These are phyloP conservation scores for Petromus typicus DNA, from an alignment of 2,113 vertebrate species.

Conservation along the genomic window DNA sequence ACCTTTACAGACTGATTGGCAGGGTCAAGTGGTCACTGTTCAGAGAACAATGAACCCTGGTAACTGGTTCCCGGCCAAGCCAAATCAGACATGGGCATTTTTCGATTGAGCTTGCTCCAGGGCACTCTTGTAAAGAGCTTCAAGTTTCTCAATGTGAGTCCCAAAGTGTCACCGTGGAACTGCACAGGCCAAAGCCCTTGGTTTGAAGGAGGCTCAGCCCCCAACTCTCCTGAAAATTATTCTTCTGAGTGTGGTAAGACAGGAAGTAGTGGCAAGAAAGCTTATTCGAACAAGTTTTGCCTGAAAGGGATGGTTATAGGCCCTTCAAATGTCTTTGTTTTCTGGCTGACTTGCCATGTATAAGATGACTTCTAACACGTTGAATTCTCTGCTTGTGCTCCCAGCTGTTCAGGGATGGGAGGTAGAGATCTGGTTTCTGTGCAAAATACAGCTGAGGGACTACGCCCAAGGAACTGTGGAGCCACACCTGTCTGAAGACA, in stretches of 20 bases:
- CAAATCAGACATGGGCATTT: slow-evolving; percentile 50
- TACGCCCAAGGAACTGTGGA: slow-evolving; percentile 30
- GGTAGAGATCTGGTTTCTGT: neutral
- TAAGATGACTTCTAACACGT: neutral
- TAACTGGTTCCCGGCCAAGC: slow-evolving; percentile 53
- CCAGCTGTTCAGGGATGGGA: neutral
- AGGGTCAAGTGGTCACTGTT: slow-evolving; percentile 60
- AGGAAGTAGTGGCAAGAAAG: neutral
- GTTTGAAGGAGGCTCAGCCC: neutral
- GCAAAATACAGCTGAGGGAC: neutral
- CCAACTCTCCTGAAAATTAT: neutral
- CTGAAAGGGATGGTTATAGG: neutral
- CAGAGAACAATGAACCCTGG: neutral
- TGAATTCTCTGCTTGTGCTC: neutral
- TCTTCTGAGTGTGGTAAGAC: neutral
- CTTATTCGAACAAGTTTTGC: neutral
- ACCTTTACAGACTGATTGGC: slow-evolving; percentile 56
- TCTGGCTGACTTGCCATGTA: neutral
- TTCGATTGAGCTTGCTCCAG: slow-evolving; percentile 32
- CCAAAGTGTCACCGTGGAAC: neutral
- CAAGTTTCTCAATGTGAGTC: neutral
- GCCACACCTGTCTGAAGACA: slow-evolving; percentile 8
- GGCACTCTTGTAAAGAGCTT: neutral
- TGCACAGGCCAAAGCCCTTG: neutral
- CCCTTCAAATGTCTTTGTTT: neutral